A percentile compares a stretch with the other conserved stretches of the same genome.
Evolutionary conservation across 2,797 vertebrate species (phyloP).

Genomic region (Vespertilio murinus): DNA sequence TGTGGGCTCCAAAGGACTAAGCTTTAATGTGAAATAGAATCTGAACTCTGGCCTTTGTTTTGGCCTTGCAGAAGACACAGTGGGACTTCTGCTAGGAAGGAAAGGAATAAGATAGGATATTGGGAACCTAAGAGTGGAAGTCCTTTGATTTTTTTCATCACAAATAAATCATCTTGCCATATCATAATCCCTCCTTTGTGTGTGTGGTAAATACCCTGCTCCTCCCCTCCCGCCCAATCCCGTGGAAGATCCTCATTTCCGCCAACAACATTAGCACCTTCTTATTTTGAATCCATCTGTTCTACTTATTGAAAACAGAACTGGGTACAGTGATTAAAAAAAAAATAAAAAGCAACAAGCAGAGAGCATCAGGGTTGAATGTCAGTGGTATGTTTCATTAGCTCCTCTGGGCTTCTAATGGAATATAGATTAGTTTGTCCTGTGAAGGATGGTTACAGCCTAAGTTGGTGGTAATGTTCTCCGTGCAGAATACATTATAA

Average conservation of each 20-base stretch:
- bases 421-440: background rate
- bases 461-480: background rate
- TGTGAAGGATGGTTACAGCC: background rate
- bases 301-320: background rate
- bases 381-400: background rate
- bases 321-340: background rate
- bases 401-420: background rate
- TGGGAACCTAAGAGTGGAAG: background rate
- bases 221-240: background rate
- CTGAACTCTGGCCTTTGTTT: background rate
- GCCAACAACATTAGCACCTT: background rate
- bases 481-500: background rate
- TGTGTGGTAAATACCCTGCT: too few relatives aligned
- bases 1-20: background rate
- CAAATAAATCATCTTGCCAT: background rate
- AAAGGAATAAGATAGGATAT: background rate
- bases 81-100: background rate
- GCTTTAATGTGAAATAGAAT: background rate
- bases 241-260: background rate
- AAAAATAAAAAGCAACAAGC: background rate
- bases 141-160: background rate
- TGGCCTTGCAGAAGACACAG: background rate
- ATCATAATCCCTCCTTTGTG: background rate
- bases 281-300: background rate
- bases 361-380: background rate